Conservation (phyloP, 2,888 invertebrate species). For the Leuctra nigra region DNA sequence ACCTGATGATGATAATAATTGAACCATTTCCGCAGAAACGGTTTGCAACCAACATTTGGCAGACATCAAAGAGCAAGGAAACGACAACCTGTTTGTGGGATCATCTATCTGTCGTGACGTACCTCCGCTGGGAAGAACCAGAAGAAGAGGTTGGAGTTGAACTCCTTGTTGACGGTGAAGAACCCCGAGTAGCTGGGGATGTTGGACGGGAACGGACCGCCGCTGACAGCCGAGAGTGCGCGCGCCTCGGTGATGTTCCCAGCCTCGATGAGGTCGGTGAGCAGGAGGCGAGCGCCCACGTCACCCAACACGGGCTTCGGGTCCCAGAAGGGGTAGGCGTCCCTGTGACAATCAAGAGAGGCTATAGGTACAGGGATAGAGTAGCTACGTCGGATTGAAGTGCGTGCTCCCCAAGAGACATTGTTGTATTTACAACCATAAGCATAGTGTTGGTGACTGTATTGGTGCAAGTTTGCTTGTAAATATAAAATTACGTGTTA, state of each 20-base stretch:
- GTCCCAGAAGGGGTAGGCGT: constrained; percentile 6
- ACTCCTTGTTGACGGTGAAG: constrained; percentile 42
- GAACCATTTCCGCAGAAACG: background rate
- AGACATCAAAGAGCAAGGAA: background rate
- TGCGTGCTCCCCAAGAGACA: no score
- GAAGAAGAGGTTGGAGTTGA: constrained; percentile 44
- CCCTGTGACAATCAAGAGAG: no score
- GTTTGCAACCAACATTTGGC: background rate
- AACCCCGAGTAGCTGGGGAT: constrained; percentile 45
- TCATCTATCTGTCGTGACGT: constrained; percentile 23
- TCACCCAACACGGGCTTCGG: constrained; percentile 20
- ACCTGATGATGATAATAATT: no score
- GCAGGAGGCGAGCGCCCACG: constrained; percentile 48
- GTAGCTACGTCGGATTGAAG: no score
- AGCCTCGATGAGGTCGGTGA: constrained; percentile 49
- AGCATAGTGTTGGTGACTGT: no score
- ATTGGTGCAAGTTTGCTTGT: no score
- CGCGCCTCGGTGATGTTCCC: constrained; percentile 47
- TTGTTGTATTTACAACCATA: no score
- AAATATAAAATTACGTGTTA: no score
- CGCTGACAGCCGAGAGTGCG: constrained; percentile 42
- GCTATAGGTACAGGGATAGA: no score
- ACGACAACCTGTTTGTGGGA: no score
- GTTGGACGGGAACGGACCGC: constrained; percentile 41
- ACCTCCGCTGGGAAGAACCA: constrained; percentile 45